These are phyloP conservation scores for Meta bourneti DNA, from an alignment of 2,888 invertebrate species.

Conservation along the genomic window DNA sequence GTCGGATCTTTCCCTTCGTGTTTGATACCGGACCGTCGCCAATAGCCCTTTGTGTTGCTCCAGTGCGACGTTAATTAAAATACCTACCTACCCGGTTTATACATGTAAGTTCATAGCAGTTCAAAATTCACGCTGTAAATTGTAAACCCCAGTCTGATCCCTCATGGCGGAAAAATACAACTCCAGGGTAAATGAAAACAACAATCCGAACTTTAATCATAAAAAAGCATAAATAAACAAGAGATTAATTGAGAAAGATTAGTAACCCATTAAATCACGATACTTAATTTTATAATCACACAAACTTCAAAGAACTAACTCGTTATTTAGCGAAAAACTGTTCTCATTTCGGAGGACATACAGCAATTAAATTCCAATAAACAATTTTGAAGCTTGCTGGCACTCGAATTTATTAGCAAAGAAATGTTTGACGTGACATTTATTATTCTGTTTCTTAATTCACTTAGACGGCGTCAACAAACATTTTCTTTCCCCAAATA, in stretches of 20 bases:
- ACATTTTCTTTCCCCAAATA: conserved; percentile 32
- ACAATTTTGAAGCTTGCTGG: conserved; percentile 13
- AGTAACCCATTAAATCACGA: not conserved
- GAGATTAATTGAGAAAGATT: not conserved
- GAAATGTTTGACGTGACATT: conserved; percentile 18
- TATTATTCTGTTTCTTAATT: conserved; percentile 49
- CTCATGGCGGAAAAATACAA: too few species aligned
- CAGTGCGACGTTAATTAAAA: too few species aligned
- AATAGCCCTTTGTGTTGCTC: too few species aligned
- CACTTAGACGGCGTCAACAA: conserved; percentile 30
- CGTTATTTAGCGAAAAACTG: not conserved
- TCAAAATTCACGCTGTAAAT: too few species aligned
- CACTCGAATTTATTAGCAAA: not conserved
- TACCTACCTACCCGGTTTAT: too few species aligned
- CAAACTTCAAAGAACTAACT: not conserved
- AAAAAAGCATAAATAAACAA: too few species aligned
- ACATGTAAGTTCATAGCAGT: too few species aligned
- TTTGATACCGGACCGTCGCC: too few species aligned
- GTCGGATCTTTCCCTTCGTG: too few species aligned
- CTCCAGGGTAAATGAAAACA: too few species aligned
- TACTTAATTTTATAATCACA: not conserved
- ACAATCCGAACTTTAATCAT: too few species aligned
- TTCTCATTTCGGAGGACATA: not conserved
- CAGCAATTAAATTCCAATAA: conserved; percentile 5
- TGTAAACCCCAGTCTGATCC: too few species aligned